Evolutionary conservation across 2,888 invertebrate species (phyloP).

Genomic region (Quadriops clusia): DNA sequence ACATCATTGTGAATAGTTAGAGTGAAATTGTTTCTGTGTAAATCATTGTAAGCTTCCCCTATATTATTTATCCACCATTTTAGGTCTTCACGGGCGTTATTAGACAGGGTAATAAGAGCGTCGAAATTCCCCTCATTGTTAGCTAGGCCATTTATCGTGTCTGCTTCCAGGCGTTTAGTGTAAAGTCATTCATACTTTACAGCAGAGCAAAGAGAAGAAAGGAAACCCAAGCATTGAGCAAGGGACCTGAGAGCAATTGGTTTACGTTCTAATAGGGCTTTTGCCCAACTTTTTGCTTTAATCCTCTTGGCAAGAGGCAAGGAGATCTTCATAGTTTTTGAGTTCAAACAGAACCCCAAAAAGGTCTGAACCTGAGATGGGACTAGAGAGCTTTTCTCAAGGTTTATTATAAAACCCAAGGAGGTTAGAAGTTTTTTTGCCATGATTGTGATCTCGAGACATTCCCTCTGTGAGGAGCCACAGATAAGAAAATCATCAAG

Average conservation of each 20-base stretch:
- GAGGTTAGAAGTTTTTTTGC: constrained; percentile 10
- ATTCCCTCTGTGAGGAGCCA: constrained; percentile 14
- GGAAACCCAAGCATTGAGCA: constrained; percentile 15
- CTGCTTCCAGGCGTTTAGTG: constrained; percentile 18
- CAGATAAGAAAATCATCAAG: background rate
- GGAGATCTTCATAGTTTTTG: constrained; percentile 3
- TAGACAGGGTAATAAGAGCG: constrained; percentile 7
- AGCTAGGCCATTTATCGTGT: constrained; percentile 13
- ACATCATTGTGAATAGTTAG: constrained; percentile 20
- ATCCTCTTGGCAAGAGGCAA: no score
- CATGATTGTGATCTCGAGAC: constrained; percentile 15
- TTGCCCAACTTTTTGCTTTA: no score
- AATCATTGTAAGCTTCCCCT: constrained; percentile 9
- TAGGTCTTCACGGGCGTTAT: constrained; percentile 7
- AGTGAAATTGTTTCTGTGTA: constrained; percentile 9
- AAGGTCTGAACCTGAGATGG: constrained; percentile 13
- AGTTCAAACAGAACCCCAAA: constrained; percentile 16
- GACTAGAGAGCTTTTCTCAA: constrained; percentile 14
- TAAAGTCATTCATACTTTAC: constrained; percentile 23
- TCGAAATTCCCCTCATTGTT: constrained; percentile 13
- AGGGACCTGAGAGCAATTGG: no score
- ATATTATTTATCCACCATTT: constrained; percentile 14
- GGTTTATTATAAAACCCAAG: constrained; percentile 17
- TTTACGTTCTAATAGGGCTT: no score
- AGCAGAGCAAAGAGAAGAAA: constrained; percentile 22